Base-by-base conservation (phyloP, 2,113 vertebrate genomes). In the Bucco capensis region DNA sequence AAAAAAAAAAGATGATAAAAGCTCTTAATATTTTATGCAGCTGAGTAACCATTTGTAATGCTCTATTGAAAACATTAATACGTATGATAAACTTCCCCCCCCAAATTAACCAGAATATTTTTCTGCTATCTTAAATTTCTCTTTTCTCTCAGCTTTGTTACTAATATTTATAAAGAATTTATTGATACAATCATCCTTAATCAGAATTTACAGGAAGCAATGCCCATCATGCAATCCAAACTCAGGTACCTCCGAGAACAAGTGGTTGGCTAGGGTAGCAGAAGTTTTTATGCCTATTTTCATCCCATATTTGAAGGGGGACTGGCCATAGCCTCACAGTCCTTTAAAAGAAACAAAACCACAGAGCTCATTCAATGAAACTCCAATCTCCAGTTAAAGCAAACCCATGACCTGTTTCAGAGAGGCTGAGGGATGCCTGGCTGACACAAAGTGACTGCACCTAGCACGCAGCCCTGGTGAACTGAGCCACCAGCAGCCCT, bases 401-500 rank as follows among this genome's bases (percentile, higher is more conserved):
- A 33, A 56, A 88, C 22, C 35, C 53, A 42, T 22, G 12, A 81
- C 5, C 7, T 2, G 1, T 42, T 53, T 5, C 0, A 4, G 72
- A 37, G 40, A 65, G 3, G 6, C 27, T 1, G 4, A 46, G 40
- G 37, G 49, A 30, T 1, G 2, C 24, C 28, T 0, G 0, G 51
- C 51, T 18, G 50, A n/a, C 9, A 1, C 0, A 2, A 40, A 23
- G 30, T 0, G 0, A 28, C 83, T 22, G 64, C 69, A 93, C 61
- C 83, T 53, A 65, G 83, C 35, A 65, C 12, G 0, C 70, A 75
- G 60, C 47, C 38, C 46, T 8, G 0, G 14, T 4, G 1, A 57
- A 50, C 44, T 4, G 13, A 49, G 81, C 18, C 44, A 37, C 25
- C 8, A 2, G 38, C 53, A 73, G 31, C 57, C 50, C n/a, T 0